phyloP scores from a whole-genome alignment of 2,888 invertebrate genomes.

The Pyrrhia umbra region DNA sequence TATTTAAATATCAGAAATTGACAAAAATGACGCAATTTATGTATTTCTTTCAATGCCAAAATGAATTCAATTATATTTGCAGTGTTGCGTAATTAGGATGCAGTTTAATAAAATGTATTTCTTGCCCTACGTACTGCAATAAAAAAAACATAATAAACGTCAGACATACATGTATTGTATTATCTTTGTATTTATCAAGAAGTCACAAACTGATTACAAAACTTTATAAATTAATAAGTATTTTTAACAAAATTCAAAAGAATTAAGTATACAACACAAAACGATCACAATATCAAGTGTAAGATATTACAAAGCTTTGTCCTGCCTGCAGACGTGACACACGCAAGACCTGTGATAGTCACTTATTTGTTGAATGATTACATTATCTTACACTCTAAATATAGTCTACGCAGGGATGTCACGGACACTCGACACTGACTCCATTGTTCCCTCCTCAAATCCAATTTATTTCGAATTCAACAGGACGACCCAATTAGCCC shows the following conservation, averaged over 20 bases:
- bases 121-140: conserved; percentile 12
- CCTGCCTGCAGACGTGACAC: conserved; percentile 55
- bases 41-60: not conserved
- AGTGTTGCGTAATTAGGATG: not conserved
- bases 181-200: conserved; percentile 3
- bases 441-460: conserved; percentile 55
- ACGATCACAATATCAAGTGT: conserved; percentile 4
- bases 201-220: conserved; percentile 2
- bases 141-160: conserved; percentile 22
- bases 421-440: conserved; percentile 43
- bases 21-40: too few species aligned
- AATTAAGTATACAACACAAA: not conserved
- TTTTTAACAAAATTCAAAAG: not conserved
- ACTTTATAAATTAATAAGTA: not conserved
- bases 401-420: conserved; percentile 63
- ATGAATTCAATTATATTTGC: too few species aligned
- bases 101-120: not conserved
- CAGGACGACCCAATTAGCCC: conserved; percentile 54
- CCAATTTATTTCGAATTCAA: conserved; percentile 52
- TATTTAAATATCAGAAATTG: too few species aligned
- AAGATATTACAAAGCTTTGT: conserved; percentile 30
- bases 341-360: conserved; percentile 77
- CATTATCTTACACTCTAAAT: conserved; percentile 73
- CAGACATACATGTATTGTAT: conserved; percentile 9
- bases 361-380: conserved; percentile 77